phyloP scores from a whole-genome alignment of 2,113 vertebrate species.

The Rutilus rutilus region DNA sequence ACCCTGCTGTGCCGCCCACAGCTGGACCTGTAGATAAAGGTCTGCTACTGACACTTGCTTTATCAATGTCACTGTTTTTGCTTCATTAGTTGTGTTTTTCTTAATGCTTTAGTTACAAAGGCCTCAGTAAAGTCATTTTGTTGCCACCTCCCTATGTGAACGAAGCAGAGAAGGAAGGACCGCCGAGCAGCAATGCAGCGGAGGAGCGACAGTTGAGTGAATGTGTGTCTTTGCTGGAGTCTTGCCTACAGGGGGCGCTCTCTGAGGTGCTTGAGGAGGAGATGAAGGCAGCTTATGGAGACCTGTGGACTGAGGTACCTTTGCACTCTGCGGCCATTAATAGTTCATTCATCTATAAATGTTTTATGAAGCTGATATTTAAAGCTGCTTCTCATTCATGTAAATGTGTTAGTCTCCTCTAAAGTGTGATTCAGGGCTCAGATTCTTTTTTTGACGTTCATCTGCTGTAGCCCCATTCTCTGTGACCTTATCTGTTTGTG shows the following conservation, averaged over 20 bases:
- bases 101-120: neutral
- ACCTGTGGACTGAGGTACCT: slow-evolving; percentile 87
- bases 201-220: slow-evolving; percentile 58
- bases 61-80: neutral
- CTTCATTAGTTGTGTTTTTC: neutral
- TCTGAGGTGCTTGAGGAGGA: slow-evolving; percentile 88
- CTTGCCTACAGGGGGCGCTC: slow-evolving; percentile 81
- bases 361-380: neutral
- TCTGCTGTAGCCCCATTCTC: neutral
- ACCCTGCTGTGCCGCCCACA: slow-evolving; percentile 18
- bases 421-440: neutral
- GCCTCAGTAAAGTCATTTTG: neutral
- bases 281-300: slow-evolving; percentile 87
- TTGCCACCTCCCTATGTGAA: neutral
- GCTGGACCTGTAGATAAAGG: slow-evolving; percentile 55
- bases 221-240: slow-evolving; percentile 78
- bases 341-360: neutral
- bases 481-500: neutral
- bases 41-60: slow-evolving; percentile 26
- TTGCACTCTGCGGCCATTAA: neutral
- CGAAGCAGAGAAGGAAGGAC: neutral
- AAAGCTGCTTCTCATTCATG: neutral
- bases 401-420: neutral
- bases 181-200: neutral
- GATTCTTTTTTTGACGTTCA: neutral